Evolutionary conservation across 2,888 invertebrate genomes (phyloP), one percentile per base, ranked within the genome.

Genomic region (Nephrotoma flavescens): DNA sequence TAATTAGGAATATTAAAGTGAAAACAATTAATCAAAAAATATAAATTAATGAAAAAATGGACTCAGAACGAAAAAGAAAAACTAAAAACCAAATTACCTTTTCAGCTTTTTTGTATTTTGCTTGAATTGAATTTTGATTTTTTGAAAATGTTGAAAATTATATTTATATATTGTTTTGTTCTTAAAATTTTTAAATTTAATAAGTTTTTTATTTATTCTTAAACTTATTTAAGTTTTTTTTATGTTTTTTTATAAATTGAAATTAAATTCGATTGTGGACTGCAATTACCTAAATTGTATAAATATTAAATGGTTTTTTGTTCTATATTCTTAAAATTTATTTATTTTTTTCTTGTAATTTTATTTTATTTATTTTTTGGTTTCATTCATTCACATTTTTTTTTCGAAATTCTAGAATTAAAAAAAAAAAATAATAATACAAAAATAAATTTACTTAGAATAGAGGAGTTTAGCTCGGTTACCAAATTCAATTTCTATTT

Each of bases 181-280:
- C 71, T 31, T 71, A 71, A 71, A 71, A 31, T 15, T 52, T n/a
- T 52, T 52, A 47, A 57, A 11, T 71, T 71, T 71, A 47, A 47
- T 47, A 57, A 57, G 15, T 85, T 41, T 42, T n/a, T 57, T 85
- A 41, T 41, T 12, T 12, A 42, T 85, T 85, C 42, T 71, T 6
- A 31, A 71, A 71, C 42, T 41, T 83, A 94, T 89, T 6, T 91
- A 89, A 93, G 92, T 87, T 93, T 93, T 88, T 90, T 89, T 88
- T 19, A 19, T 19, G 19, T 19, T 87, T 88, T 87, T 71, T 89
- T 88, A 57, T 71, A 41, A 86, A 71, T 86, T 52, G 42, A 86
- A 84, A 19, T 85, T 83, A 87, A 84, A 86, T 87, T 86, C 87
- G 88, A 87, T 88, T 88, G 87, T 88, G 88, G 84, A 87, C 86